phyloP scores from a whole-genome alignment of 2,888 invertebrate genomes.

The Elysia crispata region DNA sequence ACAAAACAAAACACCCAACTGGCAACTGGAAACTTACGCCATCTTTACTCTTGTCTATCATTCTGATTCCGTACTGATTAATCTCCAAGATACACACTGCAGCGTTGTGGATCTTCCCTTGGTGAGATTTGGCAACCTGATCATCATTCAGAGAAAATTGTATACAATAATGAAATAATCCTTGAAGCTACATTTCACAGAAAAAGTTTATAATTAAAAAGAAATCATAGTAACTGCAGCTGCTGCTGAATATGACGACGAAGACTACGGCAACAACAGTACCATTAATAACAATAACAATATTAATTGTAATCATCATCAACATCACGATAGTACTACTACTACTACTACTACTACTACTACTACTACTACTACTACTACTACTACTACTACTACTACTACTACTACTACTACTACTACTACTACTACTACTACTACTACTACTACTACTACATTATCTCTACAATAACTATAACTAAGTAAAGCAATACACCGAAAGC shows the following conservation, averaged over 20 bases:
- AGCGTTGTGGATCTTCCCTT: constrained; percentile 36
- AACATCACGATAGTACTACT: background rate
- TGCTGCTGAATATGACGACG: background rate
- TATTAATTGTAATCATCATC: constrained; percentile 16
- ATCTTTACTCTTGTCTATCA: constrained; percentile 85
- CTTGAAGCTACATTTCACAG: too few species aligned
- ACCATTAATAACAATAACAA: constrained; percentile 21
- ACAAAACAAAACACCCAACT: background rate
- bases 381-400: background rate
- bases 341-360: background rate
- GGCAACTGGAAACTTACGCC: constrained; percentile 66
- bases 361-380: background rate
- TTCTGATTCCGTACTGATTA: constrained; percentile 95
- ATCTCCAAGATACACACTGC: constrained; percentile 82
- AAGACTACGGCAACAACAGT: constrained; percentile 10
- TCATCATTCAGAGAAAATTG: background rate
- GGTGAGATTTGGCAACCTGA: constrained; percentile 32
- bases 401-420: background rate
- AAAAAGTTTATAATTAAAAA: too few species aligned
- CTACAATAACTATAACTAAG: too few species aligned
- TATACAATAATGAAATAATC: too few species aligned
- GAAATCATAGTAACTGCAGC: too few species aligned
- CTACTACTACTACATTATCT: too few species aligned
- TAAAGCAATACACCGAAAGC: too few species aligned
- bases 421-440: background rate